Evolutionary conservation across 2,888 invertebrate species (phyloP), one percentile per base, ranked within the genome.

Genomic region (Pycnomerus fuliginosus): DNA sequence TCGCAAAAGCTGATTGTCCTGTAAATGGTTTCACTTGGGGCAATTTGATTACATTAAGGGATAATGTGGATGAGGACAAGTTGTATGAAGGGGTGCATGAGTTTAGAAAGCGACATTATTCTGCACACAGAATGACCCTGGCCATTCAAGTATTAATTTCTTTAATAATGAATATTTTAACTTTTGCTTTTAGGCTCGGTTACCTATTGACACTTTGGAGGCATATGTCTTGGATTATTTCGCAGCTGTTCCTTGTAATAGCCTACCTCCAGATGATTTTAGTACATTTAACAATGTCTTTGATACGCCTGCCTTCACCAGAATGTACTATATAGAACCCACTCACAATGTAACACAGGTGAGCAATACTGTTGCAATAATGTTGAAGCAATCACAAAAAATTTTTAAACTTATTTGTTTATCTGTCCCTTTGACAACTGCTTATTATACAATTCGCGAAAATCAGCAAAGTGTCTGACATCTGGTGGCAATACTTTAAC

Each of bases 21-120:
- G 84, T 80, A n/a, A 69, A 80, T 16, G 86, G 85, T 28, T 95
- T 95, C 69, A 77, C 85, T 8, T 92, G 92, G 90, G 95, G 94
- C 53, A 90, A 90, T 73, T 72, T 85, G 38, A 74, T 78, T 50
- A 88, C 90, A 0, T 71, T 92, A 5, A 78, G 79, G 24, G 85
- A 87, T 8, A 76, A 78, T 48, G 76, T 86, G 12, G 71, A 78
- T 7, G 85, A 87, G 50, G 82, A 84, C 23, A 76, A 76, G 23
- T 72, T 94, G 1, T 82, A 91, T 60, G 67, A 77, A 16, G 76
- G 80, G 1, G 77, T 91, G 3, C 85, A 88, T 56, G 80, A 85
- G 43, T 93, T 91, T 61, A 75, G 88, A 22, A 76, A 78, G 60
- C 74, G 83, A 13, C 86, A 91, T 68, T 95, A 95, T 64, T 87